Percentiles rank a stretch among this genome's conserved stretches.
Evolutionary conservation across 2,888 invertebrate species (phyloP).

Genomic region (Melanotus villosus): DNA sequence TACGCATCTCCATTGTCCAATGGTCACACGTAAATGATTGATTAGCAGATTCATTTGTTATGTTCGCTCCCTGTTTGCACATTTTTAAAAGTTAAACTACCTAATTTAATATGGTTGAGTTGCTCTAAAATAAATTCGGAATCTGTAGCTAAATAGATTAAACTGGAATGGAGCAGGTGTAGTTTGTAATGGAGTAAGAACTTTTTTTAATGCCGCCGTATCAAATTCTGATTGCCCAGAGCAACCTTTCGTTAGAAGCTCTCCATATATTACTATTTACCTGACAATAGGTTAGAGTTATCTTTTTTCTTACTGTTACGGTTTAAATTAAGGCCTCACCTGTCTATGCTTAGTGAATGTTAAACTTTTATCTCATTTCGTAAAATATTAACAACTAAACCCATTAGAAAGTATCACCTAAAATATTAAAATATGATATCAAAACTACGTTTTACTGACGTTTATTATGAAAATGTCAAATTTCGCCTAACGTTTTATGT

Average conservation of each 20-base stretch:
- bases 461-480: background rate
- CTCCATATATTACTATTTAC: slow-evolving; percentile 25
- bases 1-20: slow-evolving; percentile 22
- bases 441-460: background rate
- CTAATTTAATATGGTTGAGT: slow-evolving; percentile 22
- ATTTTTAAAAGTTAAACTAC: slow-evolving; percentile 6
- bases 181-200: slow-evolving; percentile 17
- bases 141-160: slow-evolving; percentile 24
- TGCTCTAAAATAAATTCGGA: slow-evolving; percentile 8
- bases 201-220: slow-evolving; percentile 9
- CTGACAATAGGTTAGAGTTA: slow-evolving; percentile 21
- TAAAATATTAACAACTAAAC: too few relatives aligned
- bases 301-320: slow-evolving; percentile 6
- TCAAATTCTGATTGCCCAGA: slow-evolving; percentile 26
- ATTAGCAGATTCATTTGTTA: slow-evolving; percentile 33
- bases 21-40: slow-evolving; percentile 29
- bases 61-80: slow-evolving; percentile 16
- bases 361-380: background rate
- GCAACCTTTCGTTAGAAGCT: slow-evolving; percentile 24
- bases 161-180: slow-evolving; percentile 25
- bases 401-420: too few relatives aligned
- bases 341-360: background rate
- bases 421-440: too few relatives aligned
- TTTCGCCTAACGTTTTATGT: background rate
- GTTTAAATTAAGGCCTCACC: slow-evolving; percentile 25